phyloP scores from a whole-genome alignment of 2,113 vertebrate species.

The Notothenia rossii region DNA sequence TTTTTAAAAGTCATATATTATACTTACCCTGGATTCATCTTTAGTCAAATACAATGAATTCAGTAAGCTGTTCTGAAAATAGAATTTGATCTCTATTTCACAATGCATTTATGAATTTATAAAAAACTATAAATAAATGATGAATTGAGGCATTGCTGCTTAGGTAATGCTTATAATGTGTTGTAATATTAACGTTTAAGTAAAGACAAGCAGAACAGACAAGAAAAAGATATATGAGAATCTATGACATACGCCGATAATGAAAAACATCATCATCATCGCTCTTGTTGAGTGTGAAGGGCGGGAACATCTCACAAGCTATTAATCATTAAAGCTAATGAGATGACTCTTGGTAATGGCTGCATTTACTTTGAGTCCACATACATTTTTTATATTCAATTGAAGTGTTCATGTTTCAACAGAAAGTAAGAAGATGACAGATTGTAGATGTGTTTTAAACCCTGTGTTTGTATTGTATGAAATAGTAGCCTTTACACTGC shows the following conservation, averaged over 20 bases:
- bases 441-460: not conserved
- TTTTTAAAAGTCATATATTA: not conserved
- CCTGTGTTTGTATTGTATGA: not conserved
- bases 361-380: conserved; percentile 11
- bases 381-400: conserved; percentile 6
- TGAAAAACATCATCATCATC: no score
- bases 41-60: not conserved
- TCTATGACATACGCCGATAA: not conserved
- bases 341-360: not conserved
- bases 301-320: not conserved
- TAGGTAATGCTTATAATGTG: not conserved
- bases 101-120: not conserved
- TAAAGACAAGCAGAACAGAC: not conserved
- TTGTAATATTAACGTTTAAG: not conserved
- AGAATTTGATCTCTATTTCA: not conserved
- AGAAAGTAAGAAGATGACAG: not conserved
- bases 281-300: not conserved
- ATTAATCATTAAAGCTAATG: conserved; percentile 31
- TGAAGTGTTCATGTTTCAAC: not conserved
- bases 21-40: not conserved
- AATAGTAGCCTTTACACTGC: not conserved
- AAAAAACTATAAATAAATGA: conserved; percentile 13
- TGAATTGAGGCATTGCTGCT: not conserved
- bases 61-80: not conserved
- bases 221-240: not conserved